phyloP scores from a whole-genome alignment of 2,113 vertebrate genomes.

The Sula dactylatra region DNA sequence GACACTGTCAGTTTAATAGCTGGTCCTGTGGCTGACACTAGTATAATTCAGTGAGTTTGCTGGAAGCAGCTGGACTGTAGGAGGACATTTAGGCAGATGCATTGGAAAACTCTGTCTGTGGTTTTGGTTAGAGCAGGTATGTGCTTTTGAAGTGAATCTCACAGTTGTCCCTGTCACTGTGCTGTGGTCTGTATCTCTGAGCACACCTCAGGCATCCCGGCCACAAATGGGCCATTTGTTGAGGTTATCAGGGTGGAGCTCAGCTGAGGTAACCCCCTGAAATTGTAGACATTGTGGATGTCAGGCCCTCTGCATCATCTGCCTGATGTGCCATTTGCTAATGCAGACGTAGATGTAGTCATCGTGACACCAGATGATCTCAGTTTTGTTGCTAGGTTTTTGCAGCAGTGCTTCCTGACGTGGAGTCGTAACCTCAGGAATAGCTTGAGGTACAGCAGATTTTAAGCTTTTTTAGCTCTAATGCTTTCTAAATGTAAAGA shows the following conservation, averaged over 20 bases:
- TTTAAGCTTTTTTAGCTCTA: neutral
- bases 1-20: neutral
- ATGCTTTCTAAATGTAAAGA: neutral
- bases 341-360: neutral
- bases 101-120: neutral
- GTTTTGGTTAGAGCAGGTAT: neutral
- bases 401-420: neutral
- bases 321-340: neutral
- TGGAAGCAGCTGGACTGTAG: neutral
- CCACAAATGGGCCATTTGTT: accelerated
- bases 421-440: neutral
- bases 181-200: neutral
- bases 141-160: neutral
- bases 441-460: neutral
- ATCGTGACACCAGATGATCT: accelerated
- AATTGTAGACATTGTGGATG: neutral
- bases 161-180: accelerated
- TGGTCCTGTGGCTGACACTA: neutral
- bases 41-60: neutral
- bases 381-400: neutral
- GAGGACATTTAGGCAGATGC: neutral
- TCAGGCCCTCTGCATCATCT: neutral
- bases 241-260: neutral
- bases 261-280: neutral
- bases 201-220: neutral